These are phyloP conservation scores for Spea hammondii DNA, from an alignment of 2,797 vertebrate species.

Conservation along the genomic window DNA sequence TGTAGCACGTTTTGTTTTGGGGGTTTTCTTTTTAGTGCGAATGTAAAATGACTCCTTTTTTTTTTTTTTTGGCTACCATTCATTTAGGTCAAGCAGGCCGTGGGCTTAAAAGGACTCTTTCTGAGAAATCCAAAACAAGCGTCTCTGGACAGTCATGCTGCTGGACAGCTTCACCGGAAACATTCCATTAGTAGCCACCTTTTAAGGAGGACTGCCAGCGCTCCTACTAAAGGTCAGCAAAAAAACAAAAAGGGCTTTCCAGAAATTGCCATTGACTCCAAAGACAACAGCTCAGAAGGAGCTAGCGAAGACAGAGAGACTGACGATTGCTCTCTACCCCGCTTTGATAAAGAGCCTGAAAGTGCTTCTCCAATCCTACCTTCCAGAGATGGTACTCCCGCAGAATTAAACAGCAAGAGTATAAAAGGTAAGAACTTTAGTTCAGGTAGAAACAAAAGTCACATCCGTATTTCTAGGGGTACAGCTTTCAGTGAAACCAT, in stretches of 20 bases:
- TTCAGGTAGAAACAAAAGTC: conserved; percentile 61
- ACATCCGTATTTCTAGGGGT: conserved; percentile 60
- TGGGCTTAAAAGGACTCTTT: conserved; percentile 97
- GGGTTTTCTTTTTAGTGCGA: neutral
- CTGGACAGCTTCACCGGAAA: conserved; percentile 86
- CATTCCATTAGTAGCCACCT: conserved; percentile 91
- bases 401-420: conserved; percentile 71
- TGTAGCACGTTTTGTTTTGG: no score
- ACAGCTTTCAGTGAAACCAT: conserved; percentile 77
- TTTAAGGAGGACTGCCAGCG: conserved; percentile 91
- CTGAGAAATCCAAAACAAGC: conserved; percentile 97
- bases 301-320: conserved; percentile 75
- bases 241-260: conserved; percentile 85
- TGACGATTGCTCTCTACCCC: conserved; percentile 66
- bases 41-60: neutral
- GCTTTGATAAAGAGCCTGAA: conserved; percentile 64
- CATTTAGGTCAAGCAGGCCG: conserved; percentile 83
- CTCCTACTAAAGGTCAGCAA: conserved; percentile 92
- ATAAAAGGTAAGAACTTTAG: conserved; percentile 88
- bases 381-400: conserved; percentile 65
- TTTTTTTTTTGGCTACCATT: conserved; percentile 31
- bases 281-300: conserved; percentile 82
- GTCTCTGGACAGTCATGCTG: conserved; percentile 99
- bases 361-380: conserved; percentile 55
- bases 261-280: conserved; percentile 81